Base-by-base conservation (phyloP, 2,888 invertebrate species). In the Stramonita haemastoma region DNA sequence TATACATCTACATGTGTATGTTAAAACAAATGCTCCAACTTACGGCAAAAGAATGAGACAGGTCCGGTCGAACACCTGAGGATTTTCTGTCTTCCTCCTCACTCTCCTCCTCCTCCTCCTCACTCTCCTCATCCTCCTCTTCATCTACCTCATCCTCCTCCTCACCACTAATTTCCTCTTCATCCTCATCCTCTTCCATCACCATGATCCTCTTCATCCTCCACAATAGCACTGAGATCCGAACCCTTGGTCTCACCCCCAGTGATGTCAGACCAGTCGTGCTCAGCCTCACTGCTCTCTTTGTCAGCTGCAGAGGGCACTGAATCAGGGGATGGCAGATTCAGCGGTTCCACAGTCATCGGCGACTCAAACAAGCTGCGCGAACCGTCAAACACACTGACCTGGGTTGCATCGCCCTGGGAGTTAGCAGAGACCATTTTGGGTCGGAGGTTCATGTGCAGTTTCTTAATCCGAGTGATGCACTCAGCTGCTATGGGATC, bases 361-460 rank as follows among this genome's bases (percentile, higher is more conserved):
- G 90, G 85, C 73, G 85, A 73, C 79, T 89, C 90, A 89, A 92
- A 92, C 86, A 92, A 83, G 87, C 91, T 91, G 13, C 57, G 85
- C 70, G 91, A 91, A 29, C 87, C 86, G 84, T 92, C 90, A 77
- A 89, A 87, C 17, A 34, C 26, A 5, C 22, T 36, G 66, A 6
- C n/a, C 29, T 73, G 70, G 22, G 34, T 46, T 56, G 77, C 32
- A 6, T 70, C 87, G 29, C n/a, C 29, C 2, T 46, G 70, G 22
- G n/a, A 89, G 36, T n/a, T 60, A 46, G 15, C 26, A 36, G 56
- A 66, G 32, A 11, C 26, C 60, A 56, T 77, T 19, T 77, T 19
- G 85, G 91, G 90, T 79, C 88, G 77, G 57, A 93, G 87, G 86
- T 89, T 91, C 57, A 91, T 81, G 2, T 46, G 46, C 46, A 93